These are phyloP conservation scores for Ophonus ardosiacus DNA, from an alignment of 2,888 invertebrate genomes.

Conservation along the genomic window DNA sequence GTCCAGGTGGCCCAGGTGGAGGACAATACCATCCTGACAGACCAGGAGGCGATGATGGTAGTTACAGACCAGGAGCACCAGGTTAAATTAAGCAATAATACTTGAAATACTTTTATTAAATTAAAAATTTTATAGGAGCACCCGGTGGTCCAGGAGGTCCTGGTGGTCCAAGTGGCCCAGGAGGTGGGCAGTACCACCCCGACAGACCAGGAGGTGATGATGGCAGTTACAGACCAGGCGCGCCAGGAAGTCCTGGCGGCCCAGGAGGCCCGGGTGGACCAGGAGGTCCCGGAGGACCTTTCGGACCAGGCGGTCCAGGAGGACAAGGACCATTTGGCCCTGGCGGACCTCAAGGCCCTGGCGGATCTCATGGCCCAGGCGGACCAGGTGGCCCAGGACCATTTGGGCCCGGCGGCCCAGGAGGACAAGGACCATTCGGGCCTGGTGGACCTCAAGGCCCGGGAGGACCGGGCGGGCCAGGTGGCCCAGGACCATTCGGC, in stretches of 20 bases:
- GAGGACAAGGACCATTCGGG: slow-evolving; percentile 41
- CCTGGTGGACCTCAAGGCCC: slow-evolving; percentile 58
- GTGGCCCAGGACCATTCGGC: slow-evolving; percentile 67
- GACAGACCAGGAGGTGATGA: slow-evolving; percentile 53
- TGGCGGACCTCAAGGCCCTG: slow-evolving; percentile 66
- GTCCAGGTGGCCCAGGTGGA: slow-evolving; percentile 63
- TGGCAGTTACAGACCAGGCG: slow-evolving; percentile 31
- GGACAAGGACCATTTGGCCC: slow-evolving; percentile 68
- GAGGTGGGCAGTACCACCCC: slow-evolving; percentile 36
- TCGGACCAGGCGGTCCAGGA: slow-evolving; percentile 80
- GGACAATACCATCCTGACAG: no score
- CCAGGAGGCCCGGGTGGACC: slow-evolving; percentile 49
- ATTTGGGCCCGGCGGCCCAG: slow-evolving; percentile 14
- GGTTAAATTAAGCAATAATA: slow-evolving; percentile 22
- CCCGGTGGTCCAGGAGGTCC: slow-evolving; percentile 66
- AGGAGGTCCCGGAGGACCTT: slow-evolving; percentile 72
- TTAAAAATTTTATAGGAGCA: slow-evolving; percentile 57
- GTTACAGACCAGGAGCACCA: slow-evolving; percentile 49
- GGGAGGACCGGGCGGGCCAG: slow-evolving; percentile 60
- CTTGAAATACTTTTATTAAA: no score
- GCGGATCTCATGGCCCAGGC: slow-evolving; percentile 68
- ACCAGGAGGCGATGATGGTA: no score
- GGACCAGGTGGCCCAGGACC: slow-evolving; percentile 55
- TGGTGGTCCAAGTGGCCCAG: neutral
- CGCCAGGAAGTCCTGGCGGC: slow-evolving; percentile 65